Evolutionary conservation across 2,888 invertebrate genomes (phyloP), one percentile per base, ranked within the genome.

Genomic region (Criorhina ranunculi): DNA sequence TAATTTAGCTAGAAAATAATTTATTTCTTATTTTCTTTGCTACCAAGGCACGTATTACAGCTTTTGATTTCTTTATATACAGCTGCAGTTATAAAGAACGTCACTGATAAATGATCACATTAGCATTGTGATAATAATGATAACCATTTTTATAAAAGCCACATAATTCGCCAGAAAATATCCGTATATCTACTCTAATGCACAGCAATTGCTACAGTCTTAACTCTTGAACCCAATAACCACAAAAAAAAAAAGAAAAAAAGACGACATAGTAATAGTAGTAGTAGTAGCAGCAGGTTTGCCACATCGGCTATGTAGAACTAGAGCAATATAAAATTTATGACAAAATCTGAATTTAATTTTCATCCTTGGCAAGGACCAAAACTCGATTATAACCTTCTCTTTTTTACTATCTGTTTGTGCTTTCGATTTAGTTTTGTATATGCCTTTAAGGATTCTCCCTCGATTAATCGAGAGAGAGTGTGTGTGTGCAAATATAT

Each of bases 291-390:
- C 11, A 29, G 37, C 53, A 44, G 49, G 19, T 31, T 24, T 24
- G 2, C 24, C 24, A 42, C 51, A 15, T 31, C 24, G 33, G 11
- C 33, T 24, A 15, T 67, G 66, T 76, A 55, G 59, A 69, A 76
- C 53, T 55, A 57, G 62, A 57, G 69, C 69, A 60, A 81, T 81
- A 76, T 81, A 75, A 81, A 81, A 75, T 81, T 81, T 81, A 81
- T 81, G 76, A 76, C 80, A 81, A 81, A 81, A 81, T 81, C 80
- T 76, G 80, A 81, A 76, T 81, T 81, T 76, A 81, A 81, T 81
- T 81, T 81, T 76, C 80, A 81, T 67, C 76, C 62, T 60, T 81
- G 80, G 62, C 76, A 76, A 69, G 62, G 76, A 76, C 76, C 76
- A 69, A 80, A 80, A 75, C 80, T 81, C 80, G 80, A 81, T 81